Evolutionary conservation across 2,888 invertebrate species (phyloP).

Genomic region (Lycaena phlaeas): DNA sequence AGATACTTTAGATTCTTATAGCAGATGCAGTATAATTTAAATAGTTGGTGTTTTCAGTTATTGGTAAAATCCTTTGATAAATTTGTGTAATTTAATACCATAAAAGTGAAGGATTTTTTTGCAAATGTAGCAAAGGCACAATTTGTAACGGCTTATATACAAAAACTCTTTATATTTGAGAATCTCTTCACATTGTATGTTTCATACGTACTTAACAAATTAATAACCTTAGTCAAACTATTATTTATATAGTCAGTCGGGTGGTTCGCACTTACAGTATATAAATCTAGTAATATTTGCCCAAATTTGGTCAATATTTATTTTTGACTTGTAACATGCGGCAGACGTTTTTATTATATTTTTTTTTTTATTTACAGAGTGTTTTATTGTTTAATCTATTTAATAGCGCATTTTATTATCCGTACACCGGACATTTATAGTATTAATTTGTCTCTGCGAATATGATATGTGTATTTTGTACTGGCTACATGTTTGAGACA

Average conservation of each 20-base stretch:
- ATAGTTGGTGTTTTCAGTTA: too few relatives aligned
- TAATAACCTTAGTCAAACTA: constrained; percentile 14
- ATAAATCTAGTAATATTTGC: constrained; percentile 8
- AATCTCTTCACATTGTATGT: background rate
- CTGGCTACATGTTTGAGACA: too few relatives aligned
- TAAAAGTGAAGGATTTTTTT: too few relatives aligned
- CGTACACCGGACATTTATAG: constrained; percentile 9
- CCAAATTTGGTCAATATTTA: constrained; percentile 41
- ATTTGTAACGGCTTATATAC: background rate
- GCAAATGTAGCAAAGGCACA: background rate
- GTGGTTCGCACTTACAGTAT: constrained; percentile 15
- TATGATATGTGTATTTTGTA: constrained; percentile 10
- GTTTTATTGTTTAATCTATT: constrained; percentile 14
- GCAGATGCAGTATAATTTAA: too few relatives aligned
- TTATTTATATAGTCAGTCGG: constrained; percentile 28
- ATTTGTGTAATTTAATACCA: too few relatives aligned
- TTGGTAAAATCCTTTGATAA: too few relatives aligned
- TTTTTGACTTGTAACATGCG: constrained; percentile 28
- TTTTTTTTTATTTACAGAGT: background rate
- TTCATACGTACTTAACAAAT: background rate
- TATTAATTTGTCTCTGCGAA: constrained; percentile 16
- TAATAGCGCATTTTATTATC: constrained; percentile 17
- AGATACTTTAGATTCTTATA: too few relatives aligned
- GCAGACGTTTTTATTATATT: constrained; percentile 10
- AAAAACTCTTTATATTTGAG: background rate